Conservation (phyloP, 2,888 invertebrate species). For the Dryomyza anilis region DNA sequence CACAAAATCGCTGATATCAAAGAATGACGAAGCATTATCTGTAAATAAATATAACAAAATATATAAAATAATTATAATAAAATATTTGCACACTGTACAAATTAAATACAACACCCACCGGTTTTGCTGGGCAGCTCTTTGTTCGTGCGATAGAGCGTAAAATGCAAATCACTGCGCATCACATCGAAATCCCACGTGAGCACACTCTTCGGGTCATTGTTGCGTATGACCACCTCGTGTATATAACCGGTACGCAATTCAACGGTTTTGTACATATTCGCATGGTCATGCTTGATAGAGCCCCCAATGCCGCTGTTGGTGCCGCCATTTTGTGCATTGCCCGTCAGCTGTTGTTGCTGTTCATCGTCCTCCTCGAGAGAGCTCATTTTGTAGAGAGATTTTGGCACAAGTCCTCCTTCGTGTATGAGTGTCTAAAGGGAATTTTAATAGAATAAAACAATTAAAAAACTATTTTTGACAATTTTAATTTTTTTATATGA, state of each 20-base stretch:
- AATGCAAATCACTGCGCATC: conserved; percentile 84
- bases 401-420: conserved; percentile 89
- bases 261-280: conserved; percentile 57
- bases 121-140: conserved; percentile 51
- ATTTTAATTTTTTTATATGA: too few species aligned
- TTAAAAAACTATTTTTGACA: too few species aligned
- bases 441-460: background rate
- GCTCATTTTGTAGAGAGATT: conserved; percentile 76
- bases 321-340: background rate
- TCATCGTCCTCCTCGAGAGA: conserved; percentile 53
- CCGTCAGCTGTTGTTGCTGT: conserved; percentile 36
- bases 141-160: conserved; percentile 69
- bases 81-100: background rate
- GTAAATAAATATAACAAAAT: background rate
- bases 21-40: conserved; percentile 64
- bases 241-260: conserved; percentile 64
- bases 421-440: conserved; percentile 74
- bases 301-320: conserved; percentile 24
- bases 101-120: conserved; percentile 42
- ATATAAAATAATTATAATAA: background rate
- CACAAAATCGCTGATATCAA: conserved; percentile 71
- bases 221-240: conserved; percentile 78
- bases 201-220: conserved; percentile 85
- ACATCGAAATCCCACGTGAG: conserved; percentile 98
- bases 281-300: conserved; percentile 49